Evolutionary conservation across 2,888 invertebrate species (phyloP).

Genomic region (Plusia festucae): DNA sequence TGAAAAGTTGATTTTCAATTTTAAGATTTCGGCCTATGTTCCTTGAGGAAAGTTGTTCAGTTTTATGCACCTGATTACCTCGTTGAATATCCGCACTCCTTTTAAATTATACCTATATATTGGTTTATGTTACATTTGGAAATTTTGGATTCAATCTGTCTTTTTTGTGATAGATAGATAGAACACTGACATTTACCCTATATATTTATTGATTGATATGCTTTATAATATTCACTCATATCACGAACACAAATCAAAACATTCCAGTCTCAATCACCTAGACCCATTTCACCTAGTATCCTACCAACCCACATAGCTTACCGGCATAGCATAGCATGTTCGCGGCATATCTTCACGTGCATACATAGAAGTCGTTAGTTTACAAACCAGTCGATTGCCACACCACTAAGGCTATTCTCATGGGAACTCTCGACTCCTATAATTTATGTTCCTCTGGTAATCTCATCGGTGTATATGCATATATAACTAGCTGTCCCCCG

Average conservation of each 20-base stretch:
- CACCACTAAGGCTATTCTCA: constrained; percentile 36
- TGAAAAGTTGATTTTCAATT: too few species aligned
- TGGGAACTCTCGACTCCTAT: constrained; percentile 42
- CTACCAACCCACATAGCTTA: constrained; percentile 17
- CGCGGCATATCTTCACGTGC: constrained; percentile 45
- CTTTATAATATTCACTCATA: background rate
- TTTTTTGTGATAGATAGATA: too few species aligned
- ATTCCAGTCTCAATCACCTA: background rate
- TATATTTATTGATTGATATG: too few species aligned
- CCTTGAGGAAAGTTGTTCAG: too few species aligned
- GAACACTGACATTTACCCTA: too few species aligned
- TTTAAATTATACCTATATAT: too few species aligned
- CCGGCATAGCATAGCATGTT: constrained; percentile 10
- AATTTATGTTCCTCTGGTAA: constrained; percentile 40
- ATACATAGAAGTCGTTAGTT: constrained; percentile 40
- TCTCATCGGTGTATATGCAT: constrained; percentile 4
- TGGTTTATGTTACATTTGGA: too few species aligned
- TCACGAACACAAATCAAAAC: background rate
- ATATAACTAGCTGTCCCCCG: too few species aligned
- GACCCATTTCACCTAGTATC: background rate
- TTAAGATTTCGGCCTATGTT: too few species aligned
- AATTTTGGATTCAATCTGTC: too few species aligned
- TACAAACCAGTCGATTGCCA: constrained; percentile 44
- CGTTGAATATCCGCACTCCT: too few species aligned
- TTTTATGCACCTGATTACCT: too few species aligned